Evolutionary conservation across 2,888 invertebrate genomes (phyloP), one percentile per base, ranked within the genome.

Genomic region (Drosophila stalkeri): DNA sequence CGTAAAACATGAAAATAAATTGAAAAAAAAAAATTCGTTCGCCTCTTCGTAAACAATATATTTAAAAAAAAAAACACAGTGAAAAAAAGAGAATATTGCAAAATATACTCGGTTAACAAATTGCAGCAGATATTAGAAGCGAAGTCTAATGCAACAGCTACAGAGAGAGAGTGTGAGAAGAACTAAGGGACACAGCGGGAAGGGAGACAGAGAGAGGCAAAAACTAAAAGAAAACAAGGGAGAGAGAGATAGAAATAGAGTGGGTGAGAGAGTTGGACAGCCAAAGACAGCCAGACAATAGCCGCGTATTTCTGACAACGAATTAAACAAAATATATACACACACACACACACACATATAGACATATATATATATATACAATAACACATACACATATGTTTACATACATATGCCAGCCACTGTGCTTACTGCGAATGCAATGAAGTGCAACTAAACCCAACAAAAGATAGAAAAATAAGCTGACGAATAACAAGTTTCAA

Each of bases 71-170:
- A 14, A 31, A n/a, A n/a, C n/a, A n/a, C n/a, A 47, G n/a, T 44
- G 12, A 64, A 51, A 52, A 43, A 59, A 52, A 54, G 12, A 59
- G 41, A 60, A 64, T 59, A 64, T 41, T 59, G 69, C 41, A 66
- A 72, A 67, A 75, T 67, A 54, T 70, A 86, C 65, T 82, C 75
- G 75, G 82, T 86, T 90, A 88, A 86, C 86, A 86, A 86, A 86
- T 86, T 86, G 86, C 86, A 79, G 63, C 80, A 80, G 76, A 90
- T 86, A 86, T 86, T 86, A 88, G 81, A 88, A 61, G 70, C 86
- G 86, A 90, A 88, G 87, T 88, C 76, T 77, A 89, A 89, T 80
- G 74, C 44, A 74, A 37, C n/a, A 41, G 39, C 63, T 47, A 37
- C 51, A 43, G 35, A 8, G 46, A 16, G 23, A 3, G 20, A 3